Evolutionary conservation across 2,888 invertebrate species (phyloP).

Genomic region (Lydus trimaculatus): DNA sequence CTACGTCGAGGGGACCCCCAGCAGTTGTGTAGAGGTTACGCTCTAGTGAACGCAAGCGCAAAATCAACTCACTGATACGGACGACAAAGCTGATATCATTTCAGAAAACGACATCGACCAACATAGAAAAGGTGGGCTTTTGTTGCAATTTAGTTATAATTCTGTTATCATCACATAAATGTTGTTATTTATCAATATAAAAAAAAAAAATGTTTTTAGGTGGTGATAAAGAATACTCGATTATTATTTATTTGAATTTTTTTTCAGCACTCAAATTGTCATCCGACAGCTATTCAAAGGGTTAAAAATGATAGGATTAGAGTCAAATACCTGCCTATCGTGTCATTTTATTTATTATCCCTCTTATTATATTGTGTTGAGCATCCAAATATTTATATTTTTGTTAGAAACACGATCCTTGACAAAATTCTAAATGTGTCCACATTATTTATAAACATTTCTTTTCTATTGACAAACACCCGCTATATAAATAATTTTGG

Average conservation of each 20-base stretch:
- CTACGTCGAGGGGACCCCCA: constrained; percentile 28
- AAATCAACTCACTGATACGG: constrained; percentile 15
- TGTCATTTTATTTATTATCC: background rate
- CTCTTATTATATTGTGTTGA: background rate
- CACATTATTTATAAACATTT: background rate
- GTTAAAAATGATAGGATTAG: constrained; percentile 1
- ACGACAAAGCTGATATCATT: background rate
- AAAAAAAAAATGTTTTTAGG: background rate
- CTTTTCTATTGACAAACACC: background rate
- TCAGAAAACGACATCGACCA: background rate
- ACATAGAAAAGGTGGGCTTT: background rate
- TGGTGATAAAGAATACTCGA: background rate
- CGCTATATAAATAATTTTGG: background rate
- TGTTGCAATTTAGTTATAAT: background rate
- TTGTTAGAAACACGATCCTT: constrained; percentile 11
- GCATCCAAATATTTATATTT: constrained; percentile 11
- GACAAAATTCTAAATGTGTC: background rate
- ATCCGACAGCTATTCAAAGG: background rate
- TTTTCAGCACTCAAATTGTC: background rate
- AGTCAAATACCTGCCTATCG: background rate
- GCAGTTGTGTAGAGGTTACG: constrained; percentile 37
- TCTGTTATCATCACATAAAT: background rate
- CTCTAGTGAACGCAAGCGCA: constrained; percentile 53
- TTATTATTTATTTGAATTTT: background rate
- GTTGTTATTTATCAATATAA: background rate